Evolutionary conservation across 1,140 invertebrate species (phyloP), one percentile per base, ranked within the genome.

Genomic region (Dufourea novaeangliae): DNA sequence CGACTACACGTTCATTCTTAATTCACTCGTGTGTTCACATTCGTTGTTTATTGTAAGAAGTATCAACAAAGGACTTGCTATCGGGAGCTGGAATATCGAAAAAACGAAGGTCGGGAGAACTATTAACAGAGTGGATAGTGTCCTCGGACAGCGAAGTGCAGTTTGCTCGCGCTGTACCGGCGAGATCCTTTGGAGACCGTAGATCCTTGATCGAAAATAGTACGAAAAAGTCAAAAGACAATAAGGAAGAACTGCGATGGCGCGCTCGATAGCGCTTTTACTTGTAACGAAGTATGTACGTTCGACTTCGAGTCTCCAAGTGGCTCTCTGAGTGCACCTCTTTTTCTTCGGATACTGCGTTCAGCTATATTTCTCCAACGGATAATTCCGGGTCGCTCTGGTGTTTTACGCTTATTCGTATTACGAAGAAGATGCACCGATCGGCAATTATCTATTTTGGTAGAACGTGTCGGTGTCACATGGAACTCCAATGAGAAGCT

Each of bases 191-290:
- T 46, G 41, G 25, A 11, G n/a, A 46, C 17, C 39, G 39, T 29
- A 46, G 41, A n/a, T 37, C 32, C 57, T 22, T 20, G 57, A 6
- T 32, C 57, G 27, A 20, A 66, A 66, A 66, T 66, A 52, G 37
- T 27, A 1, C 27, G 29, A 25, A 20, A 46, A 50, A 61, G n/a
- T 44, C 10, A 29, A 32, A 50, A 32, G 27, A 34, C 34, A 17
- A 5, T 27, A 8, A 0, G n/a, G 14, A 25, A 11, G 34, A 22
- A 29, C 22, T n/a, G n/a, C 54, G 22, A 69, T 12, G 14, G 8
- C 10, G 12, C 14, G 3, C 17, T 4, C 7, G 17, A n/a, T 46
- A 25, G 56, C 25, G 27, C 54, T 59, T 61, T 50, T 37, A 46
- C 29, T 29, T 50, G 39, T 61, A 61, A 71, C 69, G 56, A 61